Percentiles rank a stretch among this genome's conserved stretches.
Conservation (phyloP, 2,888 invertebrate genomes). For the Ectemnius cavifrons region DNA sequence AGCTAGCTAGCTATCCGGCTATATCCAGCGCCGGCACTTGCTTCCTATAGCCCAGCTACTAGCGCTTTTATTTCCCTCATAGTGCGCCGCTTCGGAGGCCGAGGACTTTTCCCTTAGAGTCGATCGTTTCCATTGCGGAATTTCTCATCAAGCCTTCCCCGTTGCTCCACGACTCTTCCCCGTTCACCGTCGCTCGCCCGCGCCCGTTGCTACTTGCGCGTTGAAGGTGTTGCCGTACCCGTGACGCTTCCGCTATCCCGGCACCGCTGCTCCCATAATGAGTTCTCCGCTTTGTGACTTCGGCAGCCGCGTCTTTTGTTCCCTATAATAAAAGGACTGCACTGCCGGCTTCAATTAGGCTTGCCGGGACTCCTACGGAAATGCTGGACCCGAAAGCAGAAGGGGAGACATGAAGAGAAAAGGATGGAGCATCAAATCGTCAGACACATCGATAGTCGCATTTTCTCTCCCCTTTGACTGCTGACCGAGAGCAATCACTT, state of each 20-base stretch:
- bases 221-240: constrained; percentile 28
- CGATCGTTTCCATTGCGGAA: constrained; percentile 60
- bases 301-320: constrained; percentile 55
- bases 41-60: too few species aligned
- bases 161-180: too few species aligned
- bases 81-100: constrained; percentile 13
- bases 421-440: too few species aligned
- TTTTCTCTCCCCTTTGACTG: constrained; percentile 29
- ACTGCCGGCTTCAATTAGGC: constrained; percentile 56
- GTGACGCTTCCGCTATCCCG: constrained; percentile 18
- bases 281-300: constrained; percentile 59
- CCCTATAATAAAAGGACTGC: constrained; percentile 55
- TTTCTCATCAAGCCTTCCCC: constrained; percentile 53
- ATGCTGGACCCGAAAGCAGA: constrained; percentile 24
- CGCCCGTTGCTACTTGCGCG: constrained; percentile 4
- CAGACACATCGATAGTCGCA: constrained; percentile 39
- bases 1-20: too few species aligned
- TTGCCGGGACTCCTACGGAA: constrained; percentile 29
- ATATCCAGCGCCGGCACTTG: too few species aligned
- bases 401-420: neutral
- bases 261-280: constrained; percentile 49
- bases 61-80: constrained; percentile 23
- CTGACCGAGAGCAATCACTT: neutral
- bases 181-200: neutral
- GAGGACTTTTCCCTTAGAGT: constrained; percentile 41